These are phyloP conservation scores for Craniophora ligustri DNA, from an alignment of 2,888 invertebrate species.

Conservation along the genomic window DNA sequence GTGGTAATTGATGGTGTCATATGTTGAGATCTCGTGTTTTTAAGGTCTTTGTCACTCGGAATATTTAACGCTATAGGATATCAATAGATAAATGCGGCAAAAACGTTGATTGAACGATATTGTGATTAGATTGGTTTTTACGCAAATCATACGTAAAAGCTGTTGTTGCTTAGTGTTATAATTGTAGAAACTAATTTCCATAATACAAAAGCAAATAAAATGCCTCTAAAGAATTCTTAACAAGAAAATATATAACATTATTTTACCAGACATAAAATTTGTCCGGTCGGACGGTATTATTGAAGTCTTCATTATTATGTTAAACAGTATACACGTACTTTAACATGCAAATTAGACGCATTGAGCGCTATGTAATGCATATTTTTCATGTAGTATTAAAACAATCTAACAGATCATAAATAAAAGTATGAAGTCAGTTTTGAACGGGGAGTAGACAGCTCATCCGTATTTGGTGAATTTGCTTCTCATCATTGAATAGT, in stretches of 20 bases:
- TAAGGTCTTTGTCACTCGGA: conserved; percentile 27
- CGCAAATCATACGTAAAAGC: conserved; percentile 14
- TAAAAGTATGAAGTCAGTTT: too few species aligned
- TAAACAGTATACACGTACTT: neutral
- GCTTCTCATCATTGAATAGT: too few species aligned
- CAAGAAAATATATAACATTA: neutral
- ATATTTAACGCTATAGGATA: conserved; percentile 34
- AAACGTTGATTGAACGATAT: conserved; percentile 45
- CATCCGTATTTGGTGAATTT: too few species aligned
- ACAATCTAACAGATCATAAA: too few species aligned
- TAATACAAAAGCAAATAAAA: conserved; percentile 11
- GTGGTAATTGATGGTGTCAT: conserved; percentile 69
- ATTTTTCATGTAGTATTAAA: too few species aligned
- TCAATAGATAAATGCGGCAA: conserved; percentile 30
- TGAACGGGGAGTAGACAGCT: too few species aligned
- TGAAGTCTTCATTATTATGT: neutral
- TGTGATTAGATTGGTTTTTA: conserved; percentile 34
- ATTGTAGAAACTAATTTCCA: conserved; percentile 10
- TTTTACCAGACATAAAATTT: neutral
- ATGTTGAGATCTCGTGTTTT: conserved; percentile 47
- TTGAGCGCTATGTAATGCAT: too few species aligned
- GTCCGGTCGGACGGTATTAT: neutral
- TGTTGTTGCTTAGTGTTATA: conserved; percentile 8
- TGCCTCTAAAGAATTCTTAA: neutral
- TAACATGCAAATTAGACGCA: neutral